A percentile compares a stretch with the other conserved stretches of the same genome.
Conservation (phyloP, 2,797 vertebrate species). For the Melanogrammus aeglefinus region DNA sequence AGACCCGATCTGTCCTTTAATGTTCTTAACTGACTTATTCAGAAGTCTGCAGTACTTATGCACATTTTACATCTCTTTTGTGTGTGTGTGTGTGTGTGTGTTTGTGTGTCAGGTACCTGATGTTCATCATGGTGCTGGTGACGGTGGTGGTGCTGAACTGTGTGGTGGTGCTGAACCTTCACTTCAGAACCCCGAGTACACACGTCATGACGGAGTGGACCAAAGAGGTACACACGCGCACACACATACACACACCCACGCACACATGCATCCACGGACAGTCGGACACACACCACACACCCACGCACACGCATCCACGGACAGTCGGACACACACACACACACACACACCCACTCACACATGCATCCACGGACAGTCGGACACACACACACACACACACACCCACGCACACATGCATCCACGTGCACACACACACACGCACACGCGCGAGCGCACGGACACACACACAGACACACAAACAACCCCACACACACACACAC, state of each 20-base stretch:
- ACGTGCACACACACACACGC: conserved; percentile 57
- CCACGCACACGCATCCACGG: conserved; percentile 1
- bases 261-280: conserved; percentile 4
- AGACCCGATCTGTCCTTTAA: background rate
- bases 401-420: conserved; percentile 10
- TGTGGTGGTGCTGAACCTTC: conserved; percentile 90
- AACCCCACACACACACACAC: too few relatives aligned
- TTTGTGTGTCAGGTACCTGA: conserved; percentile 81
- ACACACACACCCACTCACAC: conserved; percentile 1
- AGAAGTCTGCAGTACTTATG: background rate
- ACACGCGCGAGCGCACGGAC: conserved; percentile 5
- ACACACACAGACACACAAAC: too few relatives aligned
- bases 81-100: conserved; percentile 21
- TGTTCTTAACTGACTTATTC: background rate
- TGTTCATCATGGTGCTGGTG: conserved; percentile 95
- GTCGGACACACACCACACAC: too few relatives aligned
- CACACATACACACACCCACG: too few relatives aligned
- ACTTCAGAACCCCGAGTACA: conserved; percentile 93
- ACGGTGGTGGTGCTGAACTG: conserved; percentile 87
- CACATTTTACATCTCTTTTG: background rate
- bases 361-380: background rate
- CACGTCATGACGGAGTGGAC: conserved; percentile 87
- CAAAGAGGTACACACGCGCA: conserved; percentile 76
- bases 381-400: conserved; percentile 19
- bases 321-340: conserved; percentile 13